phyloP scores from a whole-genome alignment of 1,140 invertebrate species.

The Meloidogyne floridensis region DNA sequence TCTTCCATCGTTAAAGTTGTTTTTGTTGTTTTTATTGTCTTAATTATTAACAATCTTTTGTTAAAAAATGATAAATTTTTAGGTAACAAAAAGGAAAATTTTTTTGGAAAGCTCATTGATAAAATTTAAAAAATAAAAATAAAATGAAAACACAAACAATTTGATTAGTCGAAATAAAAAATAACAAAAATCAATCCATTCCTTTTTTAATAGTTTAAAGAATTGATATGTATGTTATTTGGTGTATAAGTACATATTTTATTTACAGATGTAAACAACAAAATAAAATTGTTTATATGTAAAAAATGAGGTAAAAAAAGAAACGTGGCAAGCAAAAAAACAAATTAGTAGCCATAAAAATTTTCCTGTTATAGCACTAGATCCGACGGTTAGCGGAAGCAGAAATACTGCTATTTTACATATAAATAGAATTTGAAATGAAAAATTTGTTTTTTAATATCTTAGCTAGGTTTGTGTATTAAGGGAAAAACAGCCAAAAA shows the following conservation, averaged over 20 bases:
- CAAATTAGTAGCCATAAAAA: too few relatives aligned
- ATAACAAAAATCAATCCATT: not conserved
- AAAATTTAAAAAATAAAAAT: not conserved
- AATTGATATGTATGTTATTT: not conserved
- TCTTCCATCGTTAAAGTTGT: constrained; percentile 3
- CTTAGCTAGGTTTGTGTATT: too few relatives aligned
- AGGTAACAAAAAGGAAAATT: not conserved
- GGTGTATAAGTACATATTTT: not conserved
- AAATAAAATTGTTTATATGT: not conserved
- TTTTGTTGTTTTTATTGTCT: not conserved
- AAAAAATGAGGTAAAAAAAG: too few relatives aligned
- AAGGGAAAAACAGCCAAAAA: too few relatives aligned
- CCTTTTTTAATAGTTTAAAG: not conserved
- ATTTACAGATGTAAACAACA: not conserved
- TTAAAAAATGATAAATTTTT: not conserved
- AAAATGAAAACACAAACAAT: too few relatives aligned
- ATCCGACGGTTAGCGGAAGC: too few relatives aligned
- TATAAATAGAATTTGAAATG: too few relatives aligned
- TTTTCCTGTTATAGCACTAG: too few relatives aligned
- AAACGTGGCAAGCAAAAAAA: too few relatives aligned
- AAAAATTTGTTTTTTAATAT: not conserved
- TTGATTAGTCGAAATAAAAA: not conserved
- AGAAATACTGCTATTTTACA: too few relatives aligned
- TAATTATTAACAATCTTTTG: not conserved
- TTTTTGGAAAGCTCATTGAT: not conserved